These are phyloP conservation scores for Malurus melanocephalus DNA, from an alignment of 2,113 vertebrate species.

Conservation along the genomic window DNA sequence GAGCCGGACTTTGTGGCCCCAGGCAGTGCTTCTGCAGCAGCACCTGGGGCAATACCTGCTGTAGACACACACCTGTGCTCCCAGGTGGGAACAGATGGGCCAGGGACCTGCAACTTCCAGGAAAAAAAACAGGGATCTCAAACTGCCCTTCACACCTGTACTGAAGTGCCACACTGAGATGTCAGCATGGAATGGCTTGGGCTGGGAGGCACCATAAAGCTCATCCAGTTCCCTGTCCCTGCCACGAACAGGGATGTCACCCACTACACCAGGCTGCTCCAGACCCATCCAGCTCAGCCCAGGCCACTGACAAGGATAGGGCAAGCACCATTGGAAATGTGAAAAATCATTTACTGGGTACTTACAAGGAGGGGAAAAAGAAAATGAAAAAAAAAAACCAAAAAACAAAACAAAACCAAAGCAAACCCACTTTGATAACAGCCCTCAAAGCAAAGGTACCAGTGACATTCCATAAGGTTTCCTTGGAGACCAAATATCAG, in stretches of 20 bases:
- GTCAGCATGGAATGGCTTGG: background rate
- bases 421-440: background rate
- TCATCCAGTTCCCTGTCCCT: background rate
- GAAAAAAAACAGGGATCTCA: background rate
- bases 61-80: background rate
- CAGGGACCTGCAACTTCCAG: background rate
- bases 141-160: background rate
- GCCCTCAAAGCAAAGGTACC: background rate
- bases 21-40: background rate
- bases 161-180: background rate
- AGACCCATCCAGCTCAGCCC: background rate
- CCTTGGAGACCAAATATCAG: background rate
- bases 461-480: background rate
- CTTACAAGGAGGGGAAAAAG: background rate
- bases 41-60: background rate
- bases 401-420: background rate
- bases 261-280: background rate
- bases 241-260: background rate
- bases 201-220: background rate
- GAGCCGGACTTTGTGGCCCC: background rate
- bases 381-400: background rate
- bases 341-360: background rate
- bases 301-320: background rate
- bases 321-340: background rate
- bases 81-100: no score